Evolutionary conservation across 2,797 vertebrate genomes (phyloP).

Genomic region (Kryptopterus vitreolus): DNA sequence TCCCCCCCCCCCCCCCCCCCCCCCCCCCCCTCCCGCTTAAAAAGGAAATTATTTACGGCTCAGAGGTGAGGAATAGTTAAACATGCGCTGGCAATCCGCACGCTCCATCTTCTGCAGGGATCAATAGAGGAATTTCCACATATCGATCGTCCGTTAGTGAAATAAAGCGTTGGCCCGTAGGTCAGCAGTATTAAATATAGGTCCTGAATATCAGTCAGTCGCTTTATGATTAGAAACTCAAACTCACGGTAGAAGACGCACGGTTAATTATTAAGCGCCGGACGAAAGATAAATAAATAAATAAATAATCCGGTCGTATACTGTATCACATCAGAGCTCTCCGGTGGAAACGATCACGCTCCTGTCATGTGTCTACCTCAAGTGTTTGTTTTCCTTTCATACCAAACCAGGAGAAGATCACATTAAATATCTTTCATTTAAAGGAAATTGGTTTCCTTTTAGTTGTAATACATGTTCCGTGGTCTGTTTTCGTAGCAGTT

Average conservation of each 20-base stretch:
- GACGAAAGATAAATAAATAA: too few relatives aligned
- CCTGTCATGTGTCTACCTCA: not conserved
- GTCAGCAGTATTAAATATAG: constrained; percentile 66
- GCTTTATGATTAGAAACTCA: constrained; percentile 47
- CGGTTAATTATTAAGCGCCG: constrained; percentile 31
- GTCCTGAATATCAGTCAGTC: constrained; percentile 51
- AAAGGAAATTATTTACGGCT: constrained; percentile 55
- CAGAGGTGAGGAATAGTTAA: constrained; percentile 49
- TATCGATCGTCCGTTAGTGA: constrained; percentile 65
- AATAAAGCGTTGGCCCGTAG: constrained; percentile 58
- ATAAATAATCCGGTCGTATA: not conserved
- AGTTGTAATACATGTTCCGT: not conserved
- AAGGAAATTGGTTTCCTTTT: not conserved
- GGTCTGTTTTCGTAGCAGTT: not conserved
- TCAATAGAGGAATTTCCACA: constrained; percentile 71
- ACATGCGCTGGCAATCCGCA: constrained; percentile 54
- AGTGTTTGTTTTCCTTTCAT: not conserved
- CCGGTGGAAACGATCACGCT: not conserved
- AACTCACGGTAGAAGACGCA: constrained; percentile 7
- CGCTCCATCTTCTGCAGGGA: constrained; percentile 57
- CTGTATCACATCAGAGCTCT: not conserved
- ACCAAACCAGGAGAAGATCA: too few relatives aligned
- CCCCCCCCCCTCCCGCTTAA: too few relatives aligned
- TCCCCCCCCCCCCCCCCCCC: too few relatives aligned
- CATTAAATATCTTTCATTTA: not conserved